These are phyloP conservation scores for Lepidurus arcticus DNA, from an alignment of 1,140 invertebrate genomes.

Conservation along the genomic window DNA sequence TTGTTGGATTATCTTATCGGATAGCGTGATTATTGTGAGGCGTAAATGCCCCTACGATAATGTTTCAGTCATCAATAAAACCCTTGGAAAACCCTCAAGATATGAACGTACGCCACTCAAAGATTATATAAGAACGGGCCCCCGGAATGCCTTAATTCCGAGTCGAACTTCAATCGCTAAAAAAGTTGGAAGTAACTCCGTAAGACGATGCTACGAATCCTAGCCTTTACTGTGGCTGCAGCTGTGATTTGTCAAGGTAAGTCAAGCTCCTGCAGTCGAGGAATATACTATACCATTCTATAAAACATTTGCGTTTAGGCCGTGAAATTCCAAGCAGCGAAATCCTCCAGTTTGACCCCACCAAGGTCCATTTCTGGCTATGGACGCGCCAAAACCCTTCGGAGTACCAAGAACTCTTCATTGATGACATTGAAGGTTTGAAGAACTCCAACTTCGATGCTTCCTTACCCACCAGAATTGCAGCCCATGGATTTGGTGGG, in stretches of 20 bases:
- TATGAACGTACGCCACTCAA: neutral
- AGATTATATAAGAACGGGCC: neutral
- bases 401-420: constrained; percentile 26
- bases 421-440: constrained; percentile 20
- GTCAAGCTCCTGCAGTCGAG: neutral
- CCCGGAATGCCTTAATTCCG: neutral
- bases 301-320: neutral
- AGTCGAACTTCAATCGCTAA: neutral
- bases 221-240: neutral
- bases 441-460: constrained; percentile 22
- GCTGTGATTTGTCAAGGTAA: neutral
- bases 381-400: constrained; percentile 27
- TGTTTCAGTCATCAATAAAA: neutral
- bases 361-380: constrained; percentile 3
- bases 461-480: constrained; percentile 27
- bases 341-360: neutral
- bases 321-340: neutral
- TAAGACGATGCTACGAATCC: neutral
- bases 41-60: neutral
- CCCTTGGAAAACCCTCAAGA: neutral
- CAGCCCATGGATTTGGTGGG: constrained; percentile 29
- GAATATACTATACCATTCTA: too few relatives aligned
- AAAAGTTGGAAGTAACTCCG: neutral
- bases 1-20: neutral
- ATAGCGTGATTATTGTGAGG: neutral